These are phyloP conservation scores for Drosophila setosimentum DNA, from an alignment of 2,888 invertebrate genomes.

Conservation along the genomic window DNA sequence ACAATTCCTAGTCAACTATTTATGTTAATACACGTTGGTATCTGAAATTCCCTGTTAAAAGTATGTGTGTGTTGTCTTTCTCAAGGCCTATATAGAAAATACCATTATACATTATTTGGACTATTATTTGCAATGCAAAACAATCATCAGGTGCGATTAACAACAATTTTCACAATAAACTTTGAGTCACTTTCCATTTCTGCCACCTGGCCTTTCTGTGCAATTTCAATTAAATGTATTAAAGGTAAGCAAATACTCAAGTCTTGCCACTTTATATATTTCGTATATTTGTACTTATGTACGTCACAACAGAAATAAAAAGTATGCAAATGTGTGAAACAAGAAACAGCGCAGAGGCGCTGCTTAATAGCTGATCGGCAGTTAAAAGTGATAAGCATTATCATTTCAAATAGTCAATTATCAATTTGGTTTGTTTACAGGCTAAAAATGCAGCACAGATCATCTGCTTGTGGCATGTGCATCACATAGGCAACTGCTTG, in stretches of 20 bases:
- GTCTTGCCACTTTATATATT: too few species aligned
- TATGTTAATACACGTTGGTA: background rate
- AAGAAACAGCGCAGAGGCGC: conserved; percentile 20
- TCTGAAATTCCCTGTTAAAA: conserved; percentile 4
- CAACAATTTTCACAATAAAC: conserved; percentile 34
- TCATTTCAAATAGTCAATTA: background rate
- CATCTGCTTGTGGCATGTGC: background rate
- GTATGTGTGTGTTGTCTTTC: conserved; percentile 35
- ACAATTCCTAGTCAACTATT: background rate
- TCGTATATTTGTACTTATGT: too few species aligned
- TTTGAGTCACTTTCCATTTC: conserved; percentile 52
- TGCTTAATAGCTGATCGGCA: background rate
- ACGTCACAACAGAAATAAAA: conserved; percentile 18
- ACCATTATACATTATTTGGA: conserved; percentile 7
- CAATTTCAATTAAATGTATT: background rate
- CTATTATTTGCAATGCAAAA: conserved; percentile 52
- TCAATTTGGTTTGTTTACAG: background rate
- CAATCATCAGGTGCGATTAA: conserved; percentile 1
- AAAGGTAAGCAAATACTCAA: conserved; percentile 7
- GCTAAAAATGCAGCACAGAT: background rate
- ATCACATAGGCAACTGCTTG: background rate
- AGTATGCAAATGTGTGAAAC: conserved; percentile 30
- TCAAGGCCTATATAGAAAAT: background rate
- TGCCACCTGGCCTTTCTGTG: conserved; percentile 33
- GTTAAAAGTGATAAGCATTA: background rate